Evolutionary conservation across 2,113 vertebrate genomes (phyloP).

Genomic region (Marmota monax): DNA sequence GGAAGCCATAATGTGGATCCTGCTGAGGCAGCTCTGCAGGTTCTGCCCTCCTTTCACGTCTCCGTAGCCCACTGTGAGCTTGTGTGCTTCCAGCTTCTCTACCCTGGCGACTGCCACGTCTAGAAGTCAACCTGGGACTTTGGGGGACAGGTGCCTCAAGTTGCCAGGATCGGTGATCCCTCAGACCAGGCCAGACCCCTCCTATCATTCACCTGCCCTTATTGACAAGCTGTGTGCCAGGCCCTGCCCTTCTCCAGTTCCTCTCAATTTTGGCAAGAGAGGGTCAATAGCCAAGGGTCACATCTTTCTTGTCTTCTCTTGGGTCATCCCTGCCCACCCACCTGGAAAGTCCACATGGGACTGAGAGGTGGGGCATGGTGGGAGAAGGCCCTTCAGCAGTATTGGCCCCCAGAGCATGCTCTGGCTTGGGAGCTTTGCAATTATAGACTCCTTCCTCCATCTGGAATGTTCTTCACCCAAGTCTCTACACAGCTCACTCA

Average conservation of each 20-base stretch:
- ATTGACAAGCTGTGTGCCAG: background rate
- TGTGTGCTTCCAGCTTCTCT: background rate
- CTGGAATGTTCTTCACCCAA: background rate
- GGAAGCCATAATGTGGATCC: background rate
- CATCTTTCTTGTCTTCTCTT: background rate
- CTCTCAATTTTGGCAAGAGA: background rate
- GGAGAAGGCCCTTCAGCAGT: background rate
- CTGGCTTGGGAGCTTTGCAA: background rate
- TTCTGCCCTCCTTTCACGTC: background rate
- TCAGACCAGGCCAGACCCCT: background rate
- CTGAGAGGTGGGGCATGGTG: background rate
- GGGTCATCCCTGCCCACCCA: background rate
- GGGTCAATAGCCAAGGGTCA: background rate
- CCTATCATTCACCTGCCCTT: too few relatives aligned
- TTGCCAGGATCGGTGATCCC: background rate
- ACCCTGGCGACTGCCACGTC: background rate
- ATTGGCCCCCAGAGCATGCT: rapidly evolving
- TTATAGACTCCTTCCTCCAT: background rate
- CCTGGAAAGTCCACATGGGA: background rate
- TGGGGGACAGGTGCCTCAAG: too few relatives aligned
- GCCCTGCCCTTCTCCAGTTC: background rate
- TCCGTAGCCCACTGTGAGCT: background rate
- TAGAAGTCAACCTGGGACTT: background rate
- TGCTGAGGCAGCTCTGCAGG: background rate
- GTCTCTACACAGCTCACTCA: background rate